These are phyloP conservation scores for Menura novaehollandiae DNA, from an alignment of 2,113 vertebrate genomes.

Conservation along the genomic window DNA sequence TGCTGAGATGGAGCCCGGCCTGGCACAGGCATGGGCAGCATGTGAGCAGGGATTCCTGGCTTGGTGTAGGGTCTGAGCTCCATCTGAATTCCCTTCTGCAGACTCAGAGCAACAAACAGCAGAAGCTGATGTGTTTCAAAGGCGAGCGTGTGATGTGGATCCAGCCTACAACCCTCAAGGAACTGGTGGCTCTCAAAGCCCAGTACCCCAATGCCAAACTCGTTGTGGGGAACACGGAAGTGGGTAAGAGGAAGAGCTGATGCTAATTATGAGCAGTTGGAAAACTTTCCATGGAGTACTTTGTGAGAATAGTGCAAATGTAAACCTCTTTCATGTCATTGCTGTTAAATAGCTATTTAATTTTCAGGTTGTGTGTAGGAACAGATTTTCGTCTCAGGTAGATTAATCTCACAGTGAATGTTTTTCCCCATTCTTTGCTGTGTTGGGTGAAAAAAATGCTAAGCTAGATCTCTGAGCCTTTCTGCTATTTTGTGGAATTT, in stretches of 20 bases:
- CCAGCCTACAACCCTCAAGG: conserved; percentile 78
- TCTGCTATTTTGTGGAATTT: neutral
- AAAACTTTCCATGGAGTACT: neutral
- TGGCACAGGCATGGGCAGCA: neutral
- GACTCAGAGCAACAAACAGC: conserved; percentile 70
- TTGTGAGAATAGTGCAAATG: neutral
- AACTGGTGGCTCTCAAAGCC: conserved; percentile 83
- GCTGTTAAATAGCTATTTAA: neutral
- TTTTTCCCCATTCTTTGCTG: neutral
- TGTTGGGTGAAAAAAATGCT: neutral
- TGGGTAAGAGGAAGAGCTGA: conserved; percentile 77
- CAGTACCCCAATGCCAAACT: conserved; percentile 81
- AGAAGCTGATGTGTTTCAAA: conserved; percentile 77
- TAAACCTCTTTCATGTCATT: neutral
- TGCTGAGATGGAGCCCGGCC: neutral
- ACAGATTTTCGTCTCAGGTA: neutral
- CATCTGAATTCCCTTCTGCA: conserved; percentile 35
- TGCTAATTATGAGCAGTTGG: neutral
- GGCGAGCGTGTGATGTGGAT: conserved; percentile 86
- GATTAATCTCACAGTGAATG: neutral
- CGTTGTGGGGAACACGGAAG: conserved; percentile 96
- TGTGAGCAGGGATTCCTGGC: neutral
- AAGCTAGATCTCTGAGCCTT: neutral
- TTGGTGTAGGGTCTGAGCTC: neutral
- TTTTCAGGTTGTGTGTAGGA: neutral